These are phyloP conservation scores for Keiferia lycopersicella DNA, from an alignment of 2,888 invertebrate genomes.

Conservation along the genomic window DNA sequence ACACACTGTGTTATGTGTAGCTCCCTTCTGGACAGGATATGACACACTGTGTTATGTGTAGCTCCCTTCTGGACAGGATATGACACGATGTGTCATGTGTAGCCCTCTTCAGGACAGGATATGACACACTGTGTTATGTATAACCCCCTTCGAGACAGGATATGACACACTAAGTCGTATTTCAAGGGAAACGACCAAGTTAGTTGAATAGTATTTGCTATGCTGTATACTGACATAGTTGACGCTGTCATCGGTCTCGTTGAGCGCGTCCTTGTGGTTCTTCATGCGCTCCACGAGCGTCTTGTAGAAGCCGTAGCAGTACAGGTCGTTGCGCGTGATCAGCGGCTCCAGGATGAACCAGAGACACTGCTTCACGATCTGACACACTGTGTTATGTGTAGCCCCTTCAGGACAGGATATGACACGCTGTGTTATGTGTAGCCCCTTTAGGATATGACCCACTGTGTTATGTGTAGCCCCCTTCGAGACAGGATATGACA, in stretches of 20 bases:
- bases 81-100: background rate
- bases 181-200: background rate
- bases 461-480: no score
- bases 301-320: constrained; percentile 97
- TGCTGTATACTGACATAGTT: constrained; percentile 86
- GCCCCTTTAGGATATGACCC: no score
- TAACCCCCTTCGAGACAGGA: background rate
- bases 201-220: background rate
- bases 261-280: constrained; percentile 93
- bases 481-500: no score
- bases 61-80: background rate
- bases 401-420: no score
- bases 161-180: no score
- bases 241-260: constrained; percentile 89
- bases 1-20: no score
- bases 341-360: constrained; percentile 98
- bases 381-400: no score
- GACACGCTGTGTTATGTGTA: no score
- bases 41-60: no score
- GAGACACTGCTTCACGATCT: constrained; percentile 93
- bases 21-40: no score
- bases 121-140: background rate
- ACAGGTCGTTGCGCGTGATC: constrained; percentile 95
- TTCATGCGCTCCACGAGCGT: constrained; percentile 97
- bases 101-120: background rate